Conservation (phyloP, 2,888 invertebrate species). For the Lymantria monacha region DNA sequence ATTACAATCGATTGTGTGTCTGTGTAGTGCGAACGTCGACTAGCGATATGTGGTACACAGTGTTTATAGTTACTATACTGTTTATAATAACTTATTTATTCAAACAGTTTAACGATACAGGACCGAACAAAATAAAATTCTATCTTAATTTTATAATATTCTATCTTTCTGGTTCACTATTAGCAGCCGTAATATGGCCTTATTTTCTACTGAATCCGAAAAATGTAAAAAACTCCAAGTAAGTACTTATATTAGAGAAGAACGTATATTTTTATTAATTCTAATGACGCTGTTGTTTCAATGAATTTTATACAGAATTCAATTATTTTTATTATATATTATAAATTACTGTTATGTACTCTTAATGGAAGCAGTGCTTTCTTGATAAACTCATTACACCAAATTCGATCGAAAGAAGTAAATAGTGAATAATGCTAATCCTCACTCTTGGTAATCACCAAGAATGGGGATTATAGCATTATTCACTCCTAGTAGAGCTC, state of each 20-base stretch:
- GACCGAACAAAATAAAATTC: slow-evolving; percentile 54
- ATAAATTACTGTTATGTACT: too few species aligned
- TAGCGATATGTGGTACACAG: slow-evolving; percentile 53
- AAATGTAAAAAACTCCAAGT: slow-evolving; percentile 66
- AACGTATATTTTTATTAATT: too few species aligned
- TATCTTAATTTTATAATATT: slow-evolving; percentile 49
- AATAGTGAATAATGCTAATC: too few species aligned
- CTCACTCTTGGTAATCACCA: too few species aligned
- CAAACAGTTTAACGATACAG: slow-evolving; percentile 47
- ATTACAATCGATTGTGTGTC: slow-evolving; percentile 37
- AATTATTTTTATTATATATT: too few species aligned
- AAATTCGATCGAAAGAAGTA: too few species aligned
- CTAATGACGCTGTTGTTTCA: too few species aligned
- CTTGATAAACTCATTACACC: too few species aligned
- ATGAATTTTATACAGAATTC: too few species aligned
- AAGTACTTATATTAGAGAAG: slow-evolving; percentile 45
- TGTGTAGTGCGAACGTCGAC: slow-evolving; percentile 16
- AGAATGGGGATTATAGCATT: too few species aligned
- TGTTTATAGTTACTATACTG: slow-evolving; percentile 41
- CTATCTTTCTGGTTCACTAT: slow-evolving; percentile 40
- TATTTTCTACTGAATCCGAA: slow-evolving; percentile 55
- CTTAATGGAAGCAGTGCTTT: too few species aligned
- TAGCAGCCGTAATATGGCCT: slow-evolving; percentile 52
- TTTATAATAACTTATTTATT: slow-evolving; percentile 44
- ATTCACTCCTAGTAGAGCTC: too few species aligned